Evolutionary conservation across 2,113 vertebrate species (phyloP), one percentile per base, ranked within the genome.

Genomic region (Oreochromis spilurus): DNA sequence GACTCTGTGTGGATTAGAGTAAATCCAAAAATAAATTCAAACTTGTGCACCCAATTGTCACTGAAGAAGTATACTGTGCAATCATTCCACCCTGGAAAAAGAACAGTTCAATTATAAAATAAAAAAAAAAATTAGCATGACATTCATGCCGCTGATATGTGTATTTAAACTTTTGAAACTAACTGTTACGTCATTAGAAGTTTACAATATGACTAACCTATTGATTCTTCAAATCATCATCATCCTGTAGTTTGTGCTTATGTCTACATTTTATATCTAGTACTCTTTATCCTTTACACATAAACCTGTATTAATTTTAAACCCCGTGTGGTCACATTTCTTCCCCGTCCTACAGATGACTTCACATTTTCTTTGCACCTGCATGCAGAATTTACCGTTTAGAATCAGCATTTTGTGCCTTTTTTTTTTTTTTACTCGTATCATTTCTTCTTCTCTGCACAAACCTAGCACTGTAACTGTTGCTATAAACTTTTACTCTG

Each of bases 51-150:
- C 5, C 1, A 75, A 26, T 45, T 72, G 0, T 72, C 0, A 3
- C n/a, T 10, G 40, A 16, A 72, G 67, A 2, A 17, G 38, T 26
- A 45, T 45, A 16, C 9, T 29, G 21, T 29, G 40, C 9, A 29
- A 29, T 75, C 26, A 75, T 75, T 48, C 24, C 40, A 75, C 67
- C 40, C 67, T 48, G 67, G 21, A 75, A 48, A 75, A 75, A 29
- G 14, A 72, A 45, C 21, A 45, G 40, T 48, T 43, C 14, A 4
- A 45, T 45, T 43, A 26, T 26, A 24, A 45, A 26, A 26, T 52
- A 1, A 5, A 65, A 58, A 26, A 26, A 45, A 9, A 48, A 26
- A 4, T 17, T 17, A 38, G 21, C 67, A 72, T 26, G 40, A 45
- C 34, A 17, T 45, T 45, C 5, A 45, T 45, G 21, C 38, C 21